Conservation (phyloP, 2,888 invertebrate genomes). For the Caenorhabditis sp. region DNA sequence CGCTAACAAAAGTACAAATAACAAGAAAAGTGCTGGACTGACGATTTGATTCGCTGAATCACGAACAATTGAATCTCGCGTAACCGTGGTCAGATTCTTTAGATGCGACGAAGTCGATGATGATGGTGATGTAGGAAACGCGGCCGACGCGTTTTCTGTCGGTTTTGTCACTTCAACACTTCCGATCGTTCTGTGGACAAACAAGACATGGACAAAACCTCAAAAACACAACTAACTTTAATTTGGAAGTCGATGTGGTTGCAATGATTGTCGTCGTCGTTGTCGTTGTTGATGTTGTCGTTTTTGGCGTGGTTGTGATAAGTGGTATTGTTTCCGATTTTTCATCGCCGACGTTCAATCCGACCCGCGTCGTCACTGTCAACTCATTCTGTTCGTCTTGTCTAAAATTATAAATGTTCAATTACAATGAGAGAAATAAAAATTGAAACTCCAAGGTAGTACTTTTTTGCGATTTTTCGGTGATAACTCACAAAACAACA, state of each 20-base stretch:
- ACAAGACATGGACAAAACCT: background rate
- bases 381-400: conserved; percentile 18
- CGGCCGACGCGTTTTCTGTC: conserved; percentile 16
- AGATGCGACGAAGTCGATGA: no score
- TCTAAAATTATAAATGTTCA: conserved; percentile 3
- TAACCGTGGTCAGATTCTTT: conserved; percentile 1
- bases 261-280: background rate
- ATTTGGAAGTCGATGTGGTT: no score
- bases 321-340: background rate
- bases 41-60: conserved; percentile 5
- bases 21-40: background rate
- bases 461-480: no score
- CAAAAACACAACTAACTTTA: no score
- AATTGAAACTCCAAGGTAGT: background rate
- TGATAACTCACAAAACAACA: conserved; percentile 8
- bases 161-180: conserved; percentile 25
- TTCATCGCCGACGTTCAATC: conserved; percentile 25
- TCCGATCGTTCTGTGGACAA: conserved; percentile 9
- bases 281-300: no score
- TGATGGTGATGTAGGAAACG: background rate
- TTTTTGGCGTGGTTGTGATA: background rate
- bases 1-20: background rate
- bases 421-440: background rate
- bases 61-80: background rate
- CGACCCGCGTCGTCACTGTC: conserved; percentile 30